Percentiles rank a stretch among this genome's conserved stretches.
These are phyloP conservation scores for Bergia sp. DNA, from an alignment of 92 coral and sea anemone genomes.

Conservation along the genomic window DNA sequence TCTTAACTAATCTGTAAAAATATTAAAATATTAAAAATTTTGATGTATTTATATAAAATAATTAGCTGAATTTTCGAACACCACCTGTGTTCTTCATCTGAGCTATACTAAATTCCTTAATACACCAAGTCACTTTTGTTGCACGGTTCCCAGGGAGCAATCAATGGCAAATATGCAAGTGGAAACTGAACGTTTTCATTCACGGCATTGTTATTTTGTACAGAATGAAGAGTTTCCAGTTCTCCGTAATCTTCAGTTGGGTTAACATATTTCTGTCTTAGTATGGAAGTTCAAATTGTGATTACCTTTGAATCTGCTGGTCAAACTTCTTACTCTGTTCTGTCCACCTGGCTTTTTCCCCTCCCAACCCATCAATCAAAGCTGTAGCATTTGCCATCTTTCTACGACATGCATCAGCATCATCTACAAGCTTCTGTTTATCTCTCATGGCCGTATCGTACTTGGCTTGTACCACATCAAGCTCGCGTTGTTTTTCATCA, in stretches of 20 bases:
- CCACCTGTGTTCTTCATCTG: no score
- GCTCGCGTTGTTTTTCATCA: conserved; percentile 95
- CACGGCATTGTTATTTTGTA: no score
- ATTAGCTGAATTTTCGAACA: no score
- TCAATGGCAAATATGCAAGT: no score
- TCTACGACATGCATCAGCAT: conserved; percentile 98
- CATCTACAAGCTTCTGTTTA: conserved; percentile 93
- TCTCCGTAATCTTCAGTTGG: background rate
- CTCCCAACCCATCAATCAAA: conserved; percentile 95
- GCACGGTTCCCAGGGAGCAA: no score
- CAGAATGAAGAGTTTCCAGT: no score
- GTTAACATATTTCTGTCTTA: background rate
- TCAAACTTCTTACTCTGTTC: conserved; percentile 99
- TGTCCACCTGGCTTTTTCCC: conserved; percentile 98
- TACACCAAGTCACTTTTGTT: no score
- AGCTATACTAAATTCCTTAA: no score
- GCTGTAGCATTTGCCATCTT: conserved; percentile 99
- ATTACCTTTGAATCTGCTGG: conserved; percentile 95
- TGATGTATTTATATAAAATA: no score
- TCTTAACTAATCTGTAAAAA: no score
- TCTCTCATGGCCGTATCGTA: conserved; percentile 97
- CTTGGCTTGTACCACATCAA: conserved; percentile 95
- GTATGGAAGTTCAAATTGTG: background rate
- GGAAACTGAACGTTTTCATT: no score
- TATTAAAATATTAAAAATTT: no score